Conservation (phyloP, 2,888 invertebrate genomes). For the Hemicrepidius hirtus region DNA sequence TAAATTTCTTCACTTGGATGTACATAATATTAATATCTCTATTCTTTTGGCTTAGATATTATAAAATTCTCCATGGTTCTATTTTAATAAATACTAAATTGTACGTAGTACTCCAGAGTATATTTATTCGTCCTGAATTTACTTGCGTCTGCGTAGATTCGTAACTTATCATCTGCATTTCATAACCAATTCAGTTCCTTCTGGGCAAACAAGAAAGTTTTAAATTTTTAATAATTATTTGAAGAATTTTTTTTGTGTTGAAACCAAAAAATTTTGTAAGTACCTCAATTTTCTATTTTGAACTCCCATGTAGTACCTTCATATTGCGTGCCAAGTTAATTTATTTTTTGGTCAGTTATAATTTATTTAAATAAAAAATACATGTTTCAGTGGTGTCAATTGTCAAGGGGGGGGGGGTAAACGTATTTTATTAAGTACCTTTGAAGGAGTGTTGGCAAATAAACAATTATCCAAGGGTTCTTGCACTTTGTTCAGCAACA, state of each 20-base stretch:
- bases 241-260: no score
- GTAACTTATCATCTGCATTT: neutral
- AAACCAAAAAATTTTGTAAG: neutral
- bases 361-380: neutral
- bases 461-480: neutral
- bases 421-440: no score
- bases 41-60: no score
- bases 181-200: constrained; percentile 1
- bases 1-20: no score
- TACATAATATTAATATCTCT: no score
- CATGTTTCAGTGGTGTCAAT: no score
- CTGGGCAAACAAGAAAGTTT: no score
- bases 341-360: constrained; percentile 8
- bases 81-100: neutral
- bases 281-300: constrained; percentile 21
- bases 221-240: no score
- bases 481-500: neutral
- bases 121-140: constrained; percentile 16
- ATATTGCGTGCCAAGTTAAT: constrained; percentile 29
- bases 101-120: neutral
- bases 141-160: neutral
- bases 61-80: neutral
- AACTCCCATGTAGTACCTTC: neutral
- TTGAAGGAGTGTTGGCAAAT: neutral
- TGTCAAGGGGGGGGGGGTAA: no score